Percentiles rank a stretch among this genome's conserved stretches.
phyloP scores from a whole-genome alignment of 1,140 invertebrate species.

The Procambarus virginalis region DNA sequence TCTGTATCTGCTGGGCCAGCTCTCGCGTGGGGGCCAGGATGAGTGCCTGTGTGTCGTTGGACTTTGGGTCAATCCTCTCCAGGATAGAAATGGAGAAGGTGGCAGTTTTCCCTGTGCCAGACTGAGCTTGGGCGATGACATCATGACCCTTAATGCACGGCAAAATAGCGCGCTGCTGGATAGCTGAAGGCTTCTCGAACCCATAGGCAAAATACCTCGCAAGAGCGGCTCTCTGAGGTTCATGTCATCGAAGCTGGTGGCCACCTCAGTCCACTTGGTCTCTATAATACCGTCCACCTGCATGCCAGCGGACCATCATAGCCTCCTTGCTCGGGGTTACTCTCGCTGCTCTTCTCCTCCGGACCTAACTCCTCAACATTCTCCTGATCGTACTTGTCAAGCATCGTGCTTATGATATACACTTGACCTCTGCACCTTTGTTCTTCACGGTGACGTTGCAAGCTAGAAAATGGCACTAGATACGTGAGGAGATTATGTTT shows the following conservation, averaged over 20 bases:
- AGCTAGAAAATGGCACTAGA: no score
- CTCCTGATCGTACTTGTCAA: background rate
- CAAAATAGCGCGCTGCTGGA: conserved; percentile 98
- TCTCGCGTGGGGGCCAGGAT: conserved; percentile 98
- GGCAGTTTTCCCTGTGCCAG: conserved; percentile 98
- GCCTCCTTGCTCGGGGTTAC: background rate
- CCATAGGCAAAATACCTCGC: conserved; percentile 99
- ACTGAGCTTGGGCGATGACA: conserved; percentile 99
- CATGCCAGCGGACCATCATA: background rate
- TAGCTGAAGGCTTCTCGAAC: conserved; percentile 99
- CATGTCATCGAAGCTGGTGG: conserved; percentile 82
- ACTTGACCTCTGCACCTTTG: no score
- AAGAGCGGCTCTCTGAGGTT: conserved; percentile 94
- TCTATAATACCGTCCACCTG: background rate
- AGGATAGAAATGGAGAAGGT: conserved; percentile 99
- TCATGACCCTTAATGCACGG: conserved; percentile 97
- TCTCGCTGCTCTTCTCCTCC: background rate
- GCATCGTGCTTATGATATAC: background rate
- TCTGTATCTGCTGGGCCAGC: conserved; percentile 93
- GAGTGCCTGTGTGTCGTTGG: conserved; percentile 91
- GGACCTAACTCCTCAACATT: background rate
- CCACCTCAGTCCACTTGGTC: conserved; percentile 2
- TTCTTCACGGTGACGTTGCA: no score
- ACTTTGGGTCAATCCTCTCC: conserved; percentile 94
- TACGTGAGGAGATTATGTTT: no score